Evolutionary conservation across 92 coral and sea anemone species (phyloP), one percentile per base, ranked within the genome.

Genomic region (Zoanthus sociatus): DNA sequence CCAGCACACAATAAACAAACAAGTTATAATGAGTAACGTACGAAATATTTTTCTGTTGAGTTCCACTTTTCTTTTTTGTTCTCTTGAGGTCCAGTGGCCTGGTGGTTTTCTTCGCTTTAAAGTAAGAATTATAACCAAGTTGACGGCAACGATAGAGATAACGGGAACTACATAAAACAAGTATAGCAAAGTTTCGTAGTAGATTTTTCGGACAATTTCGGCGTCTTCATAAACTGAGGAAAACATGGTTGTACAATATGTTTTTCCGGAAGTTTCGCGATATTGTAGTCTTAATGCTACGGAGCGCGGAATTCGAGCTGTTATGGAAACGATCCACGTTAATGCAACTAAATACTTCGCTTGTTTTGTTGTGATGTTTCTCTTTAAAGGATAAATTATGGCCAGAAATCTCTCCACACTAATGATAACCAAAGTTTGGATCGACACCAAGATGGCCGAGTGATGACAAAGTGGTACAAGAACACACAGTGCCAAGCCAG

Each of bases 371-470:
- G 82, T 54, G 21, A 77, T 26, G 64, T 76, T 76, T 48, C 79
- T 48, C 48, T n/a, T 76, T 1, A 50, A 32, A n/a, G 79, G 79
- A 76, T 48, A 76, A 76, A 76, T n/a, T 76, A 76, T 51, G n/a
- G 79, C 79, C 60, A 76, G 63, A 33, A 76, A 50, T 50, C 79
- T 76, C 63, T 76, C 79, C 63, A 76, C 79, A 47, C 64, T 76
- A 4, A 50, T 48, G 48, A 76, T 20, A 76, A 76, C 79, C 79
- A 76, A 26, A 8, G 79, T 76, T 50, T 76, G 79, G 20, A 76
- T 50, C 5, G 64, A 76, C 5, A 76, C 64, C 79, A 76, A 76
- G 63, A 76, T 50, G 9, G 79, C 79, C 9, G 79, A 17, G 12
- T 76, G 79, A 14, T 76, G 79, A 50, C 79, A 76, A 50, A 76